Conservation (phyloP, 1,140 invertebrate species). For the Drosophila orosa region DNA sequence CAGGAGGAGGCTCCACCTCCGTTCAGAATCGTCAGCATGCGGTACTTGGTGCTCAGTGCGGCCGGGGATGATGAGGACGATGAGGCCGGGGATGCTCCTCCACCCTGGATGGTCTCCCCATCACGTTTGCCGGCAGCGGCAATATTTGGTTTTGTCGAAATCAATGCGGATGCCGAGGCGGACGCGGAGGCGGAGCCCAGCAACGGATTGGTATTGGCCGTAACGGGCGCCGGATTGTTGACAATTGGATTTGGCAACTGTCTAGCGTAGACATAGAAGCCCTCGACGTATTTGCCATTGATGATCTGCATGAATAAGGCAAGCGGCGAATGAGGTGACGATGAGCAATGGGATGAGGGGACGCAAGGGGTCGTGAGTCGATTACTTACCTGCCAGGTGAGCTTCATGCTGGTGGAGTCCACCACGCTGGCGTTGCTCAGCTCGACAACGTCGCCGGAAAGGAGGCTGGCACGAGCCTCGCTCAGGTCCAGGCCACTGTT, state of each 20-base stretch:
- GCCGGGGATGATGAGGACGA: constrained; percentile 2
- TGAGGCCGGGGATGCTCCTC: constrained; percentile 12
- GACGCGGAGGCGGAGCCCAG: constrained; percentile 53
- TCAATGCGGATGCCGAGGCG: constrained; percentile 78
- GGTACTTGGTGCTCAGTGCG: constrained; percentile 85
- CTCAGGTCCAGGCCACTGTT: constrained; percentile 86
- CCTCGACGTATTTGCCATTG: constrained; percentile 87
- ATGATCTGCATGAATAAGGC: constrained; percentile 85
- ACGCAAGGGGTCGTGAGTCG: background rate
- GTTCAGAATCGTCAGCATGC: constrained; percentile 88
- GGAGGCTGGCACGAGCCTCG: constrained; percentile 88
- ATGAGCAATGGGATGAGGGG: constrained; percentile 19
- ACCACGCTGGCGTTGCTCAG: constrained; percentile 92
- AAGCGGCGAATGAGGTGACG: constrained; percentile 25
- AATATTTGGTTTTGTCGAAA: constrained; percentile 84
- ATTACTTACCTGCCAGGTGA: constrained; percentile 91
- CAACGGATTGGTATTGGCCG: constrained; percentile 69
- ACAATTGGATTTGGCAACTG: constrained; percentile 77
- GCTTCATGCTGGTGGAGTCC: constrained; percentile 92
- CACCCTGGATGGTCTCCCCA: constrained; percentile 45
- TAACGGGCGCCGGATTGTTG: constrained; percentile 50
- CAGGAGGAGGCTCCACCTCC: constrained; percentile 88
- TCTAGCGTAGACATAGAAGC: constrained; percentile 87
- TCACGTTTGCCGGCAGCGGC: constrained; percentile 82
- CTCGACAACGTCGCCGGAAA: constrained; percentile 90